Conservation (phyloP, 1,140 invertebrate species). For the Scaptomyza pallida region DNA sequence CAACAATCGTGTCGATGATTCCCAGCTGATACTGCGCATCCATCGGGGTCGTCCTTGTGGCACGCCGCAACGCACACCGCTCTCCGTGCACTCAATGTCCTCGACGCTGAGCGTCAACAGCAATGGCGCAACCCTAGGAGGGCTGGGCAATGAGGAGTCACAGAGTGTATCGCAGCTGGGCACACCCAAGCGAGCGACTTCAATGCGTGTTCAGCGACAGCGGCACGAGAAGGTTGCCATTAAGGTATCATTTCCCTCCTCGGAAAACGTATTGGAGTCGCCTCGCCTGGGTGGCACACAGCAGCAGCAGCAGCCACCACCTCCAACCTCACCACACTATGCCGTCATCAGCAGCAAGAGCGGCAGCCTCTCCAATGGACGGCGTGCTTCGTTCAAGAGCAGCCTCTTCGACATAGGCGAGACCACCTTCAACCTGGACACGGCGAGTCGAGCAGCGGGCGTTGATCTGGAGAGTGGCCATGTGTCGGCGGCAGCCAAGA, state of each 20-base stretch:
- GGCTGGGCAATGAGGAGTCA: constrained; percentile 38
- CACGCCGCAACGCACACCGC: constrained; percentile 72
- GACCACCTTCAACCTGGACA: constrained; percentile 73
- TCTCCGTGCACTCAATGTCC: constrained; percentile 81
- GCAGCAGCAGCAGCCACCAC: constrained; percentile 45
- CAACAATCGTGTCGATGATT: constrained; percentile 91
- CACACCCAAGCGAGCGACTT: constrained; percentile 77
- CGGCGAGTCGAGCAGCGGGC: constrained; percentile 6
- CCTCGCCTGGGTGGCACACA: constrained; percentile 83
- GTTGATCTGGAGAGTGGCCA: constrained; percentile 50
- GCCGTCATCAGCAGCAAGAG: constrained; percentile 58
- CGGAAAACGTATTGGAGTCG: constrained; percentile 87
- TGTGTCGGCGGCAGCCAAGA: constrained; percentile 73
- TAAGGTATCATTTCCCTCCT: constrained; percentile 92
- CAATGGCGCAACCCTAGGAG: constrained; percentile 46
- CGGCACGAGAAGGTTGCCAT: constrained; percentile 91
- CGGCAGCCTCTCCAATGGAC: constrained; percentile 46
- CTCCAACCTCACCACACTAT: constrained; percentile 85
- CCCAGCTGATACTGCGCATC: constrained; percentile 94
- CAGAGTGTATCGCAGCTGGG: constrained; percentile 43
- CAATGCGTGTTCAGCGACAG: constrained; percentile 85
- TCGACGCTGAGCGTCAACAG: constrained; percentile 80
- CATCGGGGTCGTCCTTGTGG: constrained; percentile 88
- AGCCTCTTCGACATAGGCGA: constrained; percentile 79
- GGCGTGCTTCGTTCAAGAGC: constrained; percentile 66